A percentile compares a stretch with the other conserved stretches of the same genome.
Conservation (phyloP, 2,888 invertebrate genomes). For the Ptychoptera albimana region DNA sequence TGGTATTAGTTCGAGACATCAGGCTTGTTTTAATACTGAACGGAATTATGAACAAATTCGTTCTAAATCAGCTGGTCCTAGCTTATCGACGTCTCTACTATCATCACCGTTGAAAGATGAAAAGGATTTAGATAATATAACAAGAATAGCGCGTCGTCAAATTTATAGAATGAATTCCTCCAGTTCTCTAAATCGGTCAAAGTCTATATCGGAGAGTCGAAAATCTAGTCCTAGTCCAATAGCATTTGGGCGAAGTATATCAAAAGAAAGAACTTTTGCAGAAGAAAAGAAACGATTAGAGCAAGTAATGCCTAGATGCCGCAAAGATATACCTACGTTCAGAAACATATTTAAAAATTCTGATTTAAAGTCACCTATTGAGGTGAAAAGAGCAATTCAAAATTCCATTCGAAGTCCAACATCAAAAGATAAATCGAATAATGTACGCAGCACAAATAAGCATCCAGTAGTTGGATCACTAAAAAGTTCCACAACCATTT, state of each 20-base stretch:
- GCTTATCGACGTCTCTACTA: slow-evolving; percentile 13
- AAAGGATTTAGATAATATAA: slow-evolving; percentile 6
- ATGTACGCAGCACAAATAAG: background rate
- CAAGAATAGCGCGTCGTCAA: slow-evolving; percentile 17
- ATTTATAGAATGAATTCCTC: slow-evolving; percentile 19
- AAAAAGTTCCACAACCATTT: slow-evolving; percentile 28
- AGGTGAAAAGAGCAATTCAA: slow-evolving; percentile 36
- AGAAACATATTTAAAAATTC: slow-evolving; percentile 33
- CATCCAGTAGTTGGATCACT: slow-evolving; percentile 16
- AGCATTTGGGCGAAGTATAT: slow-evolving; percentile 30
- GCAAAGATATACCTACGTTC: slow-evolving; percentile 26
- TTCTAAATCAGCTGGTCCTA: slow-evolving; percentile 27
- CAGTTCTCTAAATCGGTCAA: slow-evolving; percentile 20
- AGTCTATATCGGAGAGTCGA: slow-evolving; percentile 15
- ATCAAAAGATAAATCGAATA: slow-evolving; percentile 24
- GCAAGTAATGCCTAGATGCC: slow-evolving; percentile 22
- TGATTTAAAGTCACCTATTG: slow-evolving; percentile 40
- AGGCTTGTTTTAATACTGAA: slow-evolving; percentile 25
- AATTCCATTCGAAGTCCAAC: slow-evolving; percentile 22
- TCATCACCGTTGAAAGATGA: slow-evolving; percentile 8
- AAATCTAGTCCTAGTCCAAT: slow-evolving; percentile 30
- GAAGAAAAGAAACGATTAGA: slow-evolving; percentile 36
- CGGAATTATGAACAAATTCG: slow-evolving; percentile 19
- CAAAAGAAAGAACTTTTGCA: slow-evolving; percentile 42
- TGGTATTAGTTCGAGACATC: slow-evolving; percentile 17